Base-by-base conservation (phyloP, 2,888 invertebrate species). In the Acanthosepion pharaonis region DNA sequence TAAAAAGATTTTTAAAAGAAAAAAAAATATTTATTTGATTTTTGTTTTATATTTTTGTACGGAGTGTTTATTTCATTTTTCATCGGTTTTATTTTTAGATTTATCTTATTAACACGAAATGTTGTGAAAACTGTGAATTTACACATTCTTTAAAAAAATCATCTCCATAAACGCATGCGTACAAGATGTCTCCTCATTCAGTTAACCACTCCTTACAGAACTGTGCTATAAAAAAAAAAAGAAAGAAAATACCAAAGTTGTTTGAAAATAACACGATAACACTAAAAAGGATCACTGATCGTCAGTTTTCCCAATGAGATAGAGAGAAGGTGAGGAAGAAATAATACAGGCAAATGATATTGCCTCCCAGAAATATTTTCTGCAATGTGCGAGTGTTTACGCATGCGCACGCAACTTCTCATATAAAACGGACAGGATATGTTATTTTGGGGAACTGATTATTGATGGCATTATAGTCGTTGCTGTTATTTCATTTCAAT, bases 401-500 rank as follows among this genome's bases (percentile, higher is more conserved):
- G 78, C 78, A 78, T n/a, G 33, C n/a, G 33, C 78, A 78, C 78
- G 78, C 78, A 78, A 78, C 78, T 33, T 78, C n/a, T 78, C n/a
- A n/a, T 78, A 78, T 78, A n/a, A 78, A 78, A 78, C n/a, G 78
- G 78, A n/a, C 93, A 93, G 51, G 49, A 53, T 92, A 92, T 55
- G 55, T 93, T 55, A 51, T 51, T 53, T 33, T 53, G 48, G n/a
- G 93, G 42, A 6, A 20, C 94, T 94, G 28, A 49, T 64, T 94
- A 59, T n/a, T 94, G 23, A 49, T 91, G 59, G 23, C 42, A 64
- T 94, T n/a, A 33, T 64, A 33, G 64, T 42, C 55, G 42, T 94
- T 94, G 51, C 23, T 94, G 28, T 94, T 94, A 18, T 94, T 64
- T 49, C 25, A 53, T 64, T 51, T 94, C 33, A 53, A 51, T 59